Evolutionary conservation across 2,797 vertebrate genomes (phyloP), one percentile per base, ranked within the genome.

Genomic region (Lepilemur septentrionalis): DNA sequence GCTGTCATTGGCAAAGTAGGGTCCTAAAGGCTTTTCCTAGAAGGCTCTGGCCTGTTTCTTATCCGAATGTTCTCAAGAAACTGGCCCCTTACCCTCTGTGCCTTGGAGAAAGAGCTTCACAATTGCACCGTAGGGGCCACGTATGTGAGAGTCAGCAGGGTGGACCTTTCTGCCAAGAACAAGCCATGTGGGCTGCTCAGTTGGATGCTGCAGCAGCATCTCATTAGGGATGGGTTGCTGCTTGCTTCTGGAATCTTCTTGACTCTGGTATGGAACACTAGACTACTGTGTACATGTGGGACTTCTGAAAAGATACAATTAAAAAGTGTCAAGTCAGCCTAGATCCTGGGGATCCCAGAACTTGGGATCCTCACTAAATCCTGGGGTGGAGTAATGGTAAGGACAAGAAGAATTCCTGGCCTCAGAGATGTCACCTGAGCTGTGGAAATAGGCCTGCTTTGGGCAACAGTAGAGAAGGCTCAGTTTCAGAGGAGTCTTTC

Each of bases 221-320:
- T 63, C 78, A 25, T 65, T 30, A 22, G 22, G 35, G 35, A 35
- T 35, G 15, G 61, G 41, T 4, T 38, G 5, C 7, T 11, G 8
- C 15, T 69, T 25, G 73, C 70, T 80, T 57, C 78, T 12, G 46
- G 91, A 83, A 30, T 41, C 61, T 30, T 90, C 63, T 41, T 38
- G 59, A 93, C 59, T 23, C 59, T 85, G 89, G 13, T 15, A 52
- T 79, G 81, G 50, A 48, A 7, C 88, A 11, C 12, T 23, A 2
- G 13, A n/a, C 59, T n/a, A 23, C 46, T 57, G 12, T 43, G 1
- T n/a, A 50, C 20, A 15, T 4, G 28, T 9, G 23, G 46, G 10
- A 43, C n/a, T 76, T 89, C 63, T 87, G 57, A 46, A 88, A 91
- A 86, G 82, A 14, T 25, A 75, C 59, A 83, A 7, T 67, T 75